Evolutionary conservation across 2,888 invertebrate genomes (phyloP).

Genomic region (Zygaena filipendulae): DNA sequence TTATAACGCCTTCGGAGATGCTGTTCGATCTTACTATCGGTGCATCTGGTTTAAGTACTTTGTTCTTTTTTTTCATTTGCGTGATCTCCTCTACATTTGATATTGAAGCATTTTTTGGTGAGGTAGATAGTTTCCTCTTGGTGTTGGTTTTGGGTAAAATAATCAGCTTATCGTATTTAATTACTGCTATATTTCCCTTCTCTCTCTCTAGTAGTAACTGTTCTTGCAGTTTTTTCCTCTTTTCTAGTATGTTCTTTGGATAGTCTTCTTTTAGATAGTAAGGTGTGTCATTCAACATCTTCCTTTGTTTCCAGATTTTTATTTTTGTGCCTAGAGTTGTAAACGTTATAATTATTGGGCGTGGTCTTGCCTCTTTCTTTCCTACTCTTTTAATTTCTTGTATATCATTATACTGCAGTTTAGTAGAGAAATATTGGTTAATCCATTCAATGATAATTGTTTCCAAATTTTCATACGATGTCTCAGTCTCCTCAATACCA

Average conservation of each 20-base stretch:
- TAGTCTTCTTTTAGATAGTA: constrained; percentile 15
- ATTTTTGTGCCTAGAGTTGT: constrained; percentile 14
- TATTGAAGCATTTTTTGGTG: constrained; percentile 8
- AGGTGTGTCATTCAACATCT: constrained; percentile 9
- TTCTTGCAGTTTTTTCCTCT: constrained; percentile 14
- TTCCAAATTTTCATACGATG: constrained; percentile 7
- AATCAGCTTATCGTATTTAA: constrained; percentile 17
- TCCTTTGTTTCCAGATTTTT: constrained; percentile 10
- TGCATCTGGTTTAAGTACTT: too few species aligned
- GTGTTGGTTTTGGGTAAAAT: constrained; percentile 6
- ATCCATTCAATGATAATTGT: constrained; percentile 4
- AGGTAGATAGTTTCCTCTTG: constrained; percentile 12
- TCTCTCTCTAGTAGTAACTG: constrained; percentile 12
- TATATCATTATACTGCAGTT: constrained; percentile 7
- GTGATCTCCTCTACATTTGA: not conserved
- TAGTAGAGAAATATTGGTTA: constrained; percentile 2
- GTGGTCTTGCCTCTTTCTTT: constrained; percentile 6
- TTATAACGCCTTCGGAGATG: too few species aligned
- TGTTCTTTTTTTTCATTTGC: constrained; percentile 15
- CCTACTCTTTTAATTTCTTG: too few species aligned
- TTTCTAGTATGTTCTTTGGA: constrained; percentile 12
- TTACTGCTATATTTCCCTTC: constrained; percentile 12
- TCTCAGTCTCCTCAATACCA: constrained; percentile 8
- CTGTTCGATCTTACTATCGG: constrained; percentile 9
- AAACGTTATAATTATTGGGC: constrained; percentile 8